These are phyloP conservation scores for Omphaloscelis lunosa DNA, from an alignment of 2,888 invertebrate species.

Conservation along the genomic window DNA sequence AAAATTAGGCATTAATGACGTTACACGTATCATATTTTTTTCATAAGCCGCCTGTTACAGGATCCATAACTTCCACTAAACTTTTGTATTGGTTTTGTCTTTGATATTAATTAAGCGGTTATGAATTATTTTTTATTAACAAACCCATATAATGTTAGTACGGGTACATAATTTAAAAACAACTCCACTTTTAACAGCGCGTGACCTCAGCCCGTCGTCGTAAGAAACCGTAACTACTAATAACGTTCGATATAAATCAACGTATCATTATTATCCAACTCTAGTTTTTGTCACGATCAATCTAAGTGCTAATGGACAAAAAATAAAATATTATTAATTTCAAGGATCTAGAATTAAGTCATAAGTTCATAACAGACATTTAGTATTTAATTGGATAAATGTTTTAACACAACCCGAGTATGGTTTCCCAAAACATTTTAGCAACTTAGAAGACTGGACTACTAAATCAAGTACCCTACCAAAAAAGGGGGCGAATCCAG, in stretches of 20 bases:
- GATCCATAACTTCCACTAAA: neutral
- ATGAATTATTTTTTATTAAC: slow-evolving; percentile 34
- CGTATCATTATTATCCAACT: slow-evolving; percentile 53
- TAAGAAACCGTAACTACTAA: slow-evolving; percentile 18
- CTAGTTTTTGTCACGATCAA: slow-evolving; percentile 57
- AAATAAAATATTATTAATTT: slow-evolving; percentile 41
- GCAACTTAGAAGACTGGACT: neutral
- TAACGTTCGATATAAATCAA: slow-evolving; percentile 58
- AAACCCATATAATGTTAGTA: slow-evolving; percentile 10
- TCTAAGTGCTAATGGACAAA: slow-evolving; percentile 54
- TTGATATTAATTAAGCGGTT: slow-evolving; percentile 15
- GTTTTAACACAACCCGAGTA: neutral
- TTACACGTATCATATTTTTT: neutral
- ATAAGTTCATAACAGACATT: neutral
- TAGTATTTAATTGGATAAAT: neutral
- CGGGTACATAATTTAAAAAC: slow-evolving; percentile 38
- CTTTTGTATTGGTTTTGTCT: slow-evolving; percentile 10
- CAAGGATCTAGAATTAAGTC: slow-evolving; percentile 9
- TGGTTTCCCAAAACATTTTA: neutral
- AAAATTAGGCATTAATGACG: too few relatives aligned
- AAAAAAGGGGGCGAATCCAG: neutral
- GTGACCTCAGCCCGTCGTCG: slow-evolving; percentile 41
- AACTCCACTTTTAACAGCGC: slow-evolving; percentile 39
- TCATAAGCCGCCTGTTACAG: neutral
- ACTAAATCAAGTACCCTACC: neutral